phyloP scores from a whole-genome alignment of 2,113 vertebrate species.

The Otis tarda region DNA sequence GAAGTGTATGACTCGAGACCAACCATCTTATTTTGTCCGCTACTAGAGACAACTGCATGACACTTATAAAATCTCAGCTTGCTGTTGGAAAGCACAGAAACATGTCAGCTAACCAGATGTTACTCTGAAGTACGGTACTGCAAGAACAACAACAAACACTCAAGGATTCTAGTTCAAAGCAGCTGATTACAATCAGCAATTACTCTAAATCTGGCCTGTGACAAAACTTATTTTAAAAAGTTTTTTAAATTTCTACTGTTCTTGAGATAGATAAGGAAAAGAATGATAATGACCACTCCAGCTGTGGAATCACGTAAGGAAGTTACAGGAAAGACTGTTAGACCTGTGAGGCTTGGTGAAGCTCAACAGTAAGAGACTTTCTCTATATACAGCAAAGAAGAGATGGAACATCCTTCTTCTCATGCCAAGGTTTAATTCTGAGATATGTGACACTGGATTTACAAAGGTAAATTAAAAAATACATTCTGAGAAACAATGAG shows the following conservation, averaged over 20 bases:
- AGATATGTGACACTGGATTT: background rate
- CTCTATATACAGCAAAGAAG: background rate
- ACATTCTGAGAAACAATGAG: background rate
- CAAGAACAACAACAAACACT: background rate
- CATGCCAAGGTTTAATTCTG: conserved; percentile 11
- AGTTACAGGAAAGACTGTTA: background rate
- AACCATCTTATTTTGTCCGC: background rate
- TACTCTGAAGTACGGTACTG: background rate
- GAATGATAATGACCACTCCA: background rate
- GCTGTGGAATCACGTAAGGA: background rate
- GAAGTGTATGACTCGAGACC: background rate
- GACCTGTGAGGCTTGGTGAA: background rate
- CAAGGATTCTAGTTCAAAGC: background rate
- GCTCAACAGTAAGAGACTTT: background rate
- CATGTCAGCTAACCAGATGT: background rate
- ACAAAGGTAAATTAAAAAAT: conserved; percentile 9
- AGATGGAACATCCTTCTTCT: background rate
- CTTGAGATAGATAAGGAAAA: background rate
- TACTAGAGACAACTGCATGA: background rate
- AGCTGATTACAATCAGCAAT: background rate
- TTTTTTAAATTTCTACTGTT: background rate
- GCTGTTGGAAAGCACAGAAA: background rate
- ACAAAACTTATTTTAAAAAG: background rate
- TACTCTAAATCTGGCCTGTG: background rate
- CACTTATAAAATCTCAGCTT: background rate